Conservation (phyloP, 2,113 vertebrate genomes). For the Dolichotis patagonum region DNA sequence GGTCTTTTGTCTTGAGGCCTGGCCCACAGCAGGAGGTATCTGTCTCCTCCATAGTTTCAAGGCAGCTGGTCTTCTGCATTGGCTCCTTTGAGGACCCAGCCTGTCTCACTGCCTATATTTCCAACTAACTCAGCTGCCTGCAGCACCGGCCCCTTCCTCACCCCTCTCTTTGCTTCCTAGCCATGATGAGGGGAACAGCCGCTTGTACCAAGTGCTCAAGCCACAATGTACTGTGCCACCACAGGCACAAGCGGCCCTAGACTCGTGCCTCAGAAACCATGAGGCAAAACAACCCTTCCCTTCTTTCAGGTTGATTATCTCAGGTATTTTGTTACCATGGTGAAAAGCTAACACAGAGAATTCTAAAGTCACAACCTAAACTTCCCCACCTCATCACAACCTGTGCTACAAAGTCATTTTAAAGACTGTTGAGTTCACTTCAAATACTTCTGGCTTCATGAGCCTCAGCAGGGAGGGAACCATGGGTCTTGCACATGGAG, state of each 20-base stretch:
- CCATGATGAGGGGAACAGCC: background rate
- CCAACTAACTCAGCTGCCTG: no score
- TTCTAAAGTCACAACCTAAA: background rate
- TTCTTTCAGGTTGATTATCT: background rate
- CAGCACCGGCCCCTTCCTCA: background rate
- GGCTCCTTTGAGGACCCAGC: no score
- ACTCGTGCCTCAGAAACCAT: background rate
- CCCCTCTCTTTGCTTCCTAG: background rate
- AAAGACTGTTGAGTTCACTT: constrained; percentile 17
- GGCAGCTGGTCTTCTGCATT: no score
- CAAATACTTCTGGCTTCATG: background rate
- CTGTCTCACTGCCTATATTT: no score
- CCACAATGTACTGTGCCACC: background rate
- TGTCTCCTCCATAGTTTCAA: no score
- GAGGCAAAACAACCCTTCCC: background rate
- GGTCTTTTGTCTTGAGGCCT: no score
- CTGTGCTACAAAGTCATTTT: background rate
- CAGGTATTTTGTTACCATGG: background rate
- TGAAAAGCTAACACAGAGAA: background rate
- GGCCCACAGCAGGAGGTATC: no score
- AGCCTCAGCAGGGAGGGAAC: background rate
- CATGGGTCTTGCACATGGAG: no score
- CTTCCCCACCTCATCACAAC: background rate
- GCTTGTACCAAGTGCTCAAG: background rate
- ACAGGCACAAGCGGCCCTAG: background rate